phyloP scores from a whole-genome alignment of 2,888 invertebrate species.

The Dinocampus coccinellae region DNA sequence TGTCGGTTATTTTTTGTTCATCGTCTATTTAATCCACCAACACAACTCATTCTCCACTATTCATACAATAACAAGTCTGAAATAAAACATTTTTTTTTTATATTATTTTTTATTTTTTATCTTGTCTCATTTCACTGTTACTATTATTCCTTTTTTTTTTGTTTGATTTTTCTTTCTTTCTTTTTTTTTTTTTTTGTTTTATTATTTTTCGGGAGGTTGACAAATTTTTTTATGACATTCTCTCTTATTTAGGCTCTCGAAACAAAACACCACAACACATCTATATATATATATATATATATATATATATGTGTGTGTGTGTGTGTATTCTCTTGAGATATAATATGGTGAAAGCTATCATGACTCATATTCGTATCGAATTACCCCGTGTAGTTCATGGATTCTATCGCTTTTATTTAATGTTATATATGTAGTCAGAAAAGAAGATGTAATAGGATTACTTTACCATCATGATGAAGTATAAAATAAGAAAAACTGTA shows the following conservation, averaged over 20 bases:
- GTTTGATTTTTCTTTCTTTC: too few relatives aligned
- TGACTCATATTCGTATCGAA: slow-evolving; percentile 6
- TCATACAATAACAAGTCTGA: neutral
- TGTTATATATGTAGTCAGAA: neutral
- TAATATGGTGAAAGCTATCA: neutral
- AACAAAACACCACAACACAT: neutral
- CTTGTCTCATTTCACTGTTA: too few relatives aligned
- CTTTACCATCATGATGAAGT: neutral
- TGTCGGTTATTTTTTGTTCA: neutral
- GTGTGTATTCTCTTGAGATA: too few relatives aligned
- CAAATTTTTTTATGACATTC: too few relatives aligned
- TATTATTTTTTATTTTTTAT: neutral
- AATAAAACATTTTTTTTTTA: neutral
- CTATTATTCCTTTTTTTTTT: too few relatives aligned
- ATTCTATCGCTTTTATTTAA: slow-evolving; percentile 27
- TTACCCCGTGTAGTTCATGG: slow-evolving; percentile 17
- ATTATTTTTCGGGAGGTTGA: too few relatives aligned
- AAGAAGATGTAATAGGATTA: slow-evolving; percentile 26
- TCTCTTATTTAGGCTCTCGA: too few relatives aligned
- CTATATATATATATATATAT: neutral
- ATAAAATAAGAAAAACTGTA: neutral
- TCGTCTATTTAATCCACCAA: neutral
- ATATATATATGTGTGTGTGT: neutral
- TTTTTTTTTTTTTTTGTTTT: neutral
- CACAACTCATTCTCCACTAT: neutral